A percentile compares a stretch with the other conserved stretches of the same genome.
Conservation (phyloP, 2,113 vertebrate species). For the Atlantisia rogersi region DNA sequence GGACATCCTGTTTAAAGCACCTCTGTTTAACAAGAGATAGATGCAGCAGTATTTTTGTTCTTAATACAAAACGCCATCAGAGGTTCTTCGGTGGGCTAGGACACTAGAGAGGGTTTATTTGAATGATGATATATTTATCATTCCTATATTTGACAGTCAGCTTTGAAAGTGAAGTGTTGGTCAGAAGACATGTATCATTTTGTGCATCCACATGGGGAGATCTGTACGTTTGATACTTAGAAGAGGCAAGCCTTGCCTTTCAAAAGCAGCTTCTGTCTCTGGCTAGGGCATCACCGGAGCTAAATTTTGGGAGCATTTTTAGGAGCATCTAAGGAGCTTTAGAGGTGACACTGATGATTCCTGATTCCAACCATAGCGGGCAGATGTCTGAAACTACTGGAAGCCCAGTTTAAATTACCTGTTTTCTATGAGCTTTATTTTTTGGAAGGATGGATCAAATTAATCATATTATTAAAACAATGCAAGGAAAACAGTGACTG, state of each 20-base stretch:
- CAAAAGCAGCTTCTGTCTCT: background rate
- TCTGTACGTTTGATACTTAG: background rate
- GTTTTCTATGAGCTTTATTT: background rate
- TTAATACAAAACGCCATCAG: background rate
- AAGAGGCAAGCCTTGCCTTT: background rate
- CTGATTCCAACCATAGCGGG: background rate
- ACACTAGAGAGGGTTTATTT: background rate
- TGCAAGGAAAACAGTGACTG: background rate
- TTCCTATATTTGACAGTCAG: background rate
- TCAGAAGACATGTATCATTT: background rate
- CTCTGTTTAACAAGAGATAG: background rate
- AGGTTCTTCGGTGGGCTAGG: background rate
- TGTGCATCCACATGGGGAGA: background rate
- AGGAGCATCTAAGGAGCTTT: background rate
- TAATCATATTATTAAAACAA: slow-evolving; percentile 7
- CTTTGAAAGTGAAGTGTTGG: background rate
- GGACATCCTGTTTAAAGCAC: background rate
- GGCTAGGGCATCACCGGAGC: accelerated
- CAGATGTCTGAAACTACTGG: background rate
- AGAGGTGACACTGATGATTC: background rate
- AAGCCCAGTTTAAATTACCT: background rate
- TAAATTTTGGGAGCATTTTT: background rate
- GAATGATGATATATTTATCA: background rate
- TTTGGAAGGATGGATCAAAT: background rate
- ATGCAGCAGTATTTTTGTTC: background rate